These are phyloP conservation scores for Pogonophryne albipinna DNA, from an alignment of 2,797 vertebrate species.

Conservation along the genomic window DNA sequence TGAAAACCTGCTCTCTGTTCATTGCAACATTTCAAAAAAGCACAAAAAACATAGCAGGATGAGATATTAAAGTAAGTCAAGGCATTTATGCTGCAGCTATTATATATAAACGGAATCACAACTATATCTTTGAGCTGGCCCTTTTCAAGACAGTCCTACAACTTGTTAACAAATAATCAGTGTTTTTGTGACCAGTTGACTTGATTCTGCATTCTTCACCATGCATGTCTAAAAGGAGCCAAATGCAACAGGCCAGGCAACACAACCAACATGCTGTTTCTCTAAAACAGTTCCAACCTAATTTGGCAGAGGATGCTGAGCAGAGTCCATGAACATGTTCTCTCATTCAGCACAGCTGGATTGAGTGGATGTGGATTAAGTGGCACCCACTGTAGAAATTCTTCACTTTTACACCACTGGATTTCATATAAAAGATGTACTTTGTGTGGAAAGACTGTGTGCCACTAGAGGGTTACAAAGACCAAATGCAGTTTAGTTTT, in stretches of 20 bases:
- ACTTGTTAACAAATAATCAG: conserved; percentile 17
- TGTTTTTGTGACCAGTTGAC: conserved; percentile 15
- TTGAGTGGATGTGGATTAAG: conserved; percentile 21
- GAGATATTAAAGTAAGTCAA: conserved; percentile 8
- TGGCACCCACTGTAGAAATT: conserved; percentile 9
- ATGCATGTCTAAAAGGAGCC: conserved; percentile 8
- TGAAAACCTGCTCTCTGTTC: conserved; percentile 47
- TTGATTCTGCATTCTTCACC: conserved; percentile 24
- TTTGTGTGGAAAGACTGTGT: background rate
- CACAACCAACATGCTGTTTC: conserved; percentile 25
- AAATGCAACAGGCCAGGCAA: conserved; percentile 22
- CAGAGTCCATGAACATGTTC: conserved; percentile 30
- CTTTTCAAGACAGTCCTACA: background rate
- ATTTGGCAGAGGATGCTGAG: conserved; percentile 29
- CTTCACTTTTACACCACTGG: background rate
- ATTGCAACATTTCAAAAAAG: conserved; percentile 41
- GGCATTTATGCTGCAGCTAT: conserved; percentile 15
- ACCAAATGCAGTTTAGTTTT: conserved; percentile 1
- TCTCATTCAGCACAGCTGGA: conserved; percentile 13
- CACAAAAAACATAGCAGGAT: conserved; percentile 22
- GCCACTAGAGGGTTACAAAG: conserved; percentile 59
- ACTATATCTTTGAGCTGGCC: background rate
- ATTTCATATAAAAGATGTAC: background rate
- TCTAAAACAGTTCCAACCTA: conserved; percentile 14
- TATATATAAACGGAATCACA: conserved; percentile 19